phyloP scores from a whole-genome alignment of 2,888 invertebrate genomes.

The Nephrotoma guestfalica region DNA sequence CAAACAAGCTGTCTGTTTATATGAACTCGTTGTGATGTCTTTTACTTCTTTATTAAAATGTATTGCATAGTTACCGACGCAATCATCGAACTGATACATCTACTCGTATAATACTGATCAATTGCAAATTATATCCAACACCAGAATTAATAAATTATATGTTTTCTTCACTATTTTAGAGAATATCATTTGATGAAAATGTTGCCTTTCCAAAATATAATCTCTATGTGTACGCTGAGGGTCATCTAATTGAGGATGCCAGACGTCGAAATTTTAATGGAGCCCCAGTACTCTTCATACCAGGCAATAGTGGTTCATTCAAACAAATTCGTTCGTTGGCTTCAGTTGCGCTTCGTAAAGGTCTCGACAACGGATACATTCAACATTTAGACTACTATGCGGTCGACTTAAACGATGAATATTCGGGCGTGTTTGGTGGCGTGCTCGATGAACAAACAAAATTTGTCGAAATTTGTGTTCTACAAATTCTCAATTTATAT shows the following conservation, averaged over 20 bases:
- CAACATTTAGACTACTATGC: slow-evolving; percentile 84
- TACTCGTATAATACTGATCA: too few species aligned
- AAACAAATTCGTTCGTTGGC: slow-evolving; percentile 85
- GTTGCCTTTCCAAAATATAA: slow-evolving; percentile 62
- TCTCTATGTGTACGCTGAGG: slow-evolving; percentile 85
- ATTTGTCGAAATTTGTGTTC: slow-evolving; percentile 54
- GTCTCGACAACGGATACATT: slow-evolving; percentile 47
- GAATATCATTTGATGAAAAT: slow-evolving; percentile 47
- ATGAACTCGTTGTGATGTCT: too few species aligned
- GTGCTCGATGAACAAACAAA: slow-evolving; percentile 61
- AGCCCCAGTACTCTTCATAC: slow-evolving; percentile 86
- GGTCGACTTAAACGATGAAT: slow-evolving; percentile 81
- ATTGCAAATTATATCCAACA: too few species aligned
- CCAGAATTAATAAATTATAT: not conserved
- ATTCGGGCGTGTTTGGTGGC: slow-evolving; percentile 76
- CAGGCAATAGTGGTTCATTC: slow-evolving; percentile 88
- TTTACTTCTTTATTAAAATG: too few species aligned
- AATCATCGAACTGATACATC: too few species aligned
- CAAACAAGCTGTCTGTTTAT: too few species aligned
- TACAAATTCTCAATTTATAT: slow-evolving; percentile 62
- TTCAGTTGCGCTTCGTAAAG: slow-evolving; percentile 79
- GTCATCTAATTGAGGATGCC: slow-evolving; percentile 51
- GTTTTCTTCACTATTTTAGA: slow-evolving; percentile 34
- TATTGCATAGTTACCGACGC: too few species aligned
- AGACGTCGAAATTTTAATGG: slow-evolving; percentile 66